Evolutionary conservation across 2,888 invertebrate species (phyloP).

Genomic region (Pandemis corylana): DNA sequence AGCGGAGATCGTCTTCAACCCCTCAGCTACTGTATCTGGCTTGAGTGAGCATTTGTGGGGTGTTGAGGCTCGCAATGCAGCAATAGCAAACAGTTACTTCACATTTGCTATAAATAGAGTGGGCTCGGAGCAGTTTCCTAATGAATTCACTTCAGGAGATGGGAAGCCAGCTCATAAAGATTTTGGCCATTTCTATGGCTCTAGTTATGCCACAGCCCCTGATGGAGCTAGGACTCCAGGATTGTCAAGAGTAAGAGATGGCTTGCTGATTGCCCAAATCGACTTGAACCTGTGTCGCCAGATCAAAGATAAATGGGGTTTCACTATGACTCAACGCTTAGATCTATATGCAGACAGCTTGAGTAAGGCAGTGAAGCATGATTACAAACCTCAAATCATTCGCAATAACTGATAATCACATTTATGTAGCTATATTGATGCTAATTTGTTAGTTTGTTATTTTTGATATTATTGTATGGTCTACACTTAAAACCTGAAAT

Average conservation of each 20-base stretch:
- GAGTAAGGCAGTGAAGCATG: conserved; percentile 62
- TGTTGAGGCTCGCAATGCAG: conserved; percentile 98
- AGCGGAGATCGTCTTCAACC: conserved; percentile 99
- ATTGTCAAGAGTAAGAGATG: conserved; percentile 91
- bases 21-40: conserved; percentile 95
- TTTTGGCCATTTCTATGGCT: conserved; percentile 99
- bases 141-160: conserved; percentile 80
- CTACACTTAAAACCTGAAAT: no score
- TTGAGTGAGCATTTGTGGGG: conserved; percentile 97
- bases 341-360: conserved; percentile 95
- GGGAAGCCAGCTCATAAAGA: conserved; percentile 93
- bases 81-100: conserved; percentile 98
- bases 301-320: conserved; percentile 97
- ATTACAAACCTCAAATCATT: conserved; percentile 69
- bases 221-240: conserved; percentile 96
- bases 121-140: conserved; percentile 93
- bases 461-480: not conserved
- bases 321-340: conserved; percentile 97
- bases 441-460: not conserved
- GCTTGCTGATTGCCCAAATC: conserved; percentile 94
- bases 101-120: conserved; percentile 98
- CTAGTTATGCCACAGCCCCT: conserved; percentile 97
- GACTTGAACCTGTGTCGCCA: conserved; percentile 98
- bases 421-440: conserved; percentile 2
- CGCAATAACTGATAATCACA: conserved; percentile 40